phyloP scores from a whole-genome alignment of 2,888 invertebrate species.

The Tetragonula carbonaria region DNA sequence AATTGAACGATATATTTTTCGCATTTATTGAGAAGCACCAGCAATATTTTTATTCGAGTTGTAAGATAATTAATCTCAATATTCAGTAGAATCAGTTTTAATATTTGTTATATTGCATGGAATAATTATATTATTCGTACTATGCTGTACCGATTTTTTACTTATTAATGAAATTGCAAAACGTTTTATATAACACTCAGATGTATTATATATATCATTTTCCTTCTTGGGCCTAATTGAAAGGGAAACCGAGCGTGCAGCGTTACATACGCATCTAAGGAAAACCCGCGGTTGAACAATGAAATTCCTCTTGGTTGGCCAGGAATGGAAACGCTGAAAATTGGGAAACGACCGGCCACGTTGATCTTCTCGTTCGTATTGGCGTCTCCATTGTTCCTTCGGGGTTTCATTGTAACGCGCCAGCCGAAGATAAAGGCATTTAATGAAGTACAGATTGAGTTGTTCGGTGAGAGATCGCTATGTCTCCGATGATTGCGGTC shows the following conservation, averaged over 20 bases:
- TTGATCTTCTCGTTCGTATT: background rate
- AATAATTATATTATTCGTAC: no score
- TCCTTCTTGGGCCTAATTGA: conserved; percentile 13
- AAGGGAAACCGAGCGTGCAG: conserved; percentile 16
- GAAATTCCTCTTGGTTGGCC: background rate
- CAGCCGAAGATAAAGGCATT: background rate
- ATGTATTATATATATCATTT: conserved; percentile 17
- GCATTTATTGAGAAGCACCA: no score
- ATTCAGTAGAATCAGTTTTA: no score
- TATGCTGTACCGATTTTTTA: no score
- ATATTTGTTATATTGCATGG: no score
- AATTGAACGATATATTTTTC: no score
- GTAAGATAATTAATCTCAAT: no score
- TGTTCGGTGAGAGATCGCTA: background rate
- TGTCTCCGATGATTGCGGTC: background rate
- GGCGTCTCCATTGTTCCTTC: background rate
- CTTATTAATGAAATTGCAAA: no score
- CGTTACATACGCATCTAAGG: background rate
- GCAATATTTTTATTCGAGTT: no score
- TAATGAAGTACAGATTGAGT: background rate
- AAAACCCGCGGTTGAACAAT: background rate
- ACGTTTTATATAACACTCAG: no score
- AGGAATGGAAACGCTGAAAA: background rate
- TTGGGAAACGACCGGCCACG: background rate
- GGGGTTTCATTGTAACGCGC: background rate